These are phyloP conservation scores for Altica lythri DNA, from an alignment of 2,888 invertebrate genomes.

Conservation along the genomic window DNA sequence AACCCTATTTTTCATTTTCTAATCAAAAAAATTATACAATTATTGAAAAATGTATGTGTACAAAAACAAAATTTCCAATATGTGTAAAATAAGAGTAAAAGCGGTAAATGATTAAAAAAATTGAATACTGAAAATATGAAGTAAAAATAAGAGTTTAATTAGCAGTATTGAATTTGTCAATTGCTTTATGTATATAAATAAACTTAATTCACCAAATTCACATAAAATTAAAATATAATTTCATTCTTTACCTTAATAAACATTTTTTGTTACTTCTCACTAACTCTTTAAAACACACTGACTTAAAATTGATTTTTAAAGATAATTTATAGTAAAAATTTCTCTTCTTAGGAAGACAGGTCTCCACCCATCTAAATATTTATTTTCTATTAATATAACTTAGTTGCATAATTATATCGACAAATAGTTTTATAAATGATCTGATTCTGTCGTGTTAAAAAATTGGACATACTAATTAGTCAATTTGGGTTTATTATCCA, in stretches of 20 bases:
- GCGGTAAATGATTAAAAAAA: no score
- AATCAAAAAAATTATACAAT: no score
- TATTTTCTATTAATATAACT: slow-evolving; percentile 11
- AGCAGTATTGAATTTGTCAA: no score
- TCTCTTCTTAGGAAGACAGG: slow-evolving; percentile 7
- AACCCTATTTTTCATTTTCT: no score
- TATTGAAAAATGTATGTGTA: no score
- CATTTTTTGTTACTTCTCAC: slow-evolving; percentile 18
- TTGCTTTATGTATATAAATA: slow-evolving; percentile 1
- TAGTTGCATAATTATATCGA: slow-evolving; percentile 15
- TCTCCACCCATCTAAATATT: slow-evolving; percentile 10
- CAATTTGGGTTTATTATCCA: slow-evolving; percentile 4
- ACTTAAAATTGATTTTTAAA: slow-evolving; percentile 9
- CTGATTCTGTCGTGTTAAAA: slow-evolving; percentile 15
- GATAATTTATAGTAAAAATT: slow-evolving; percentile 16
- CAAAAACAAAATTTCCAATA: no score
- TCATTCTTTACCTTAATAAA: slow-evolving; percentile 19
- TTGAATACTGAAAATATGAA: no score
- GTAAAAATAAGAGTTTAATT: no score
- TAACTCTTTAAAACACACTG: slow-evolving; percentile 14
- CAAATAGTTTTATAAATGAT: slow-evolving; percentile 2
- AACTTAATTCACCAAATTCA: no score
- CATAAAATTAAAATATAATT: background rate
- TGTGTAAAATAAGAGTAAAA: no score
- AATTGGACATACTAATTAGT: slow-evolving; percentile 5